Base-by-base conservation (phyloP, 2,888 invertebrate species). In the Papilio protenor region DNA sequence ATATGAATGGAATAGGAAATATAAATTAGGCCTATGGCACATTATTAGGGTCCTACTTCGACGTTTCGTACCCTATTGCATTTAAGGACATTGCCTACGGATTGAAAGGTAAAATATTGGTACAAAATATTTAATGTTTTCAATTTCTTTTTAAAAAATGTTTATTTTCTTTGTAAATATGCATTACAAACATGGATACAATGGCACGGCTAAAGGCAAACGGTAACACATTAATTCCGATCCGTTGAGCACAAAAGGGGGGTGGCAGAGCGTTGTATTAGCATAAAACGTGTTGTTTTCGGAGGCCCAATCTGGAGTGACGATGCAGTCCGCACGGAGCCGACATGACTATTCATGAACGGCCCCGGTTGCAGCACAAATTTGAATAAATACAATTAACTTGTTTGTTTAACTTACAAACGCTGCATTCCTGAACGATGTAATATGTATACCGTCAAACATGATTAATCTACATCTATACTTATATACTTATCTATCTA, bases 311-410 rank as follows among this genome's bases (percentile, higher is more conserved):
- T 76, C 76, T 79, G 79, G 83, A 86, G 89, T 93, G 93, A 91
- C 91, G 85, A 79, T 87, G 92, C 93, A 90, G 89, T 91, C 91
- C 89, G 90, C 87, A 87, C 88, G 76, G 85, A 85, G 83, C 82
- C 83, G 85, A n/a, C 88, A 91, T 92, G 91, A 89, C 86, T 94
- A 94, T 94, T 93, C 93, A 94, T 94, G 93, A 94, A 89, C 75
- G 61, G 86, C 88, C 88, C 87, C 92, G 91, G 92, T 92, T 91
- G 93, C 87, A 86, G 81, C 55, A 86, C 80, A 85, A 91, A 94
- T 94, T 94, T 94, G 91, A 94, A 94, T 94, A 94, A 94, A 94
- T 93, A 94, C 94, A 94, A 94, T 94, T 94, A 94, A 92, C 93
- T 94, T 94, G 93, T 94, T 94, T 94, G 94, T 93, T 94, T 94